Base-by-base conservation (phyloP, 1,140 invertebrate species). In the Drosophila cardini region DNA sequence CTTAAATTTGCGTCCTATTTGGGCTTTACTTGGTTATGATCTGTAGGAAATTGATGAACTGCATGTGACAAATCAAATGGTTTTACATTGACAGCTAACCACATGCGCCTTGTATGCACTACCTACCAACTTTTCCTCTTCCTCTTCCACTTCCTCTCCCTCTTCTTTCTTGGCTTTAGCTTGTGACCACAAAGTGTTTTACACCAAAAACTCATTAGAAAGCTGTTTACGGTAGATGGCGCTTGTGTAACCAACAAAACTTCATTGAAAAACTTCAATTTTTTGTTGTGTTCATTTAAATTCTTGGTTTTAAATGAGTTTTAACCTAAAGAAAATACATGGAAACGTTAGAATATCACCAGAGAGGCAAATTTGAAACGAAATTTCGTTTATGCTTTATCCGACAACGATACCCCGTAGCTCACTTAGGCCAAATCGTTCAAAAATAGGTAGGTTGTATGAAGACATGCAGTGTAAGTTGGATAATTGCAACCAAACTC, bases 41-140 rank as follows among this genome's bases (percentile, higher is more conserved):
- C 36, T 60, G 42, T 32, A 36, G 38, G 52, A 57, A 57, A 75
- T 71, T 75, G 72, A 75, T 71, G 68, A 75, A 60, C 67, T 70
- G 58, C 58, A 63, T 42, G 53, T 71, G 67, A 75, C 72, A 70
- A 75, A 71, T 75, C 58, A 75, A 75, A 71, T 64, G 48, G 48
- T 40, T 34, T 13, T 16, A 21, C 43, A 21, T 0, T 30, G 40
- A 26, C 13, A 26, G 58, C 48, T 53, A 70, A 70, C 67, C 67
- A 16, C 67, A 56, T 56, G 18, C 42, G 16, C 30, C 42, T 16
- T 26, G 16, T 16, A 16, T 50, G n/a, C 26, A 13, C n/a, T n/a
- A 18, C 10, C 32, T 4, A 2, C 40, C 30, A 13, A 13, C 9
- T 9, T 7, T 15, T 16, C 32, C 18, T 9, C 11, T 34, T 7